These are phyloP conservation scores for Sigmodon hispidus DNA, from an alignment of 2,113 vertebrate species.

Conservation along the genomic window DNA sequence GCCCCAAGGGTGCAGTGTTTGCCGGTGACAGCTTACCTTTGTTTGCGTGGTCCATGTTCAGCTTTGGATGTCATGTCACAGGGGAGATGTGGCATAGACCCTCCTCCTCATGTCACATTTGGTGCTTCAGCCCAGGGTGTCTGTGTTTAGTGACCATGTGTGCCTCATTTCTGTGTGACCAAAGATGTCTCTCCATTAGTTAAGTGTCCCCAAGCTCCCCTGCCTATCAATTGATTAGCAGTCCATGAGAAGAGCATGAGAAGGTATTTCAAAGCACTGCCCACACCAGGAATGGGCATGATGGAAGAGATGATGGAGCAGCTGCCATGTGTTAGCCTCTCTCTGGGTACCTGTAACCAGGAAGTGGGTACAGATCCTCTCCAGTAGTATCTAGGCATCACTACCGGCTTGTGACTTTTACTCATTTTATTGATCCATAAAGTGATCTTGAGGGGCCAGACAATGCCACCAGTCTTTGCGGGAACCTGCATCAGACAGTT, in stretches of 20 bases:
- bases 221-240: not conserved
- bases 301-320: not conserved
- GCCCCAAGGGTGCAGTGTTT: not conserved
- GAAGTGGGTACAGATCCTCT: not conserved
- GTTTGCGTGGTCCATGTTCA: not conserved
- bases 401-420: not conserved
- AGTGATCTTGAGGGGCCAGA: not conserved
- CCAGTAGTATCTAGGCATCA: not conserved
- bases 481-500: not conserved
- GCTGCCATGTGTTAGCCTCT: accelerated
- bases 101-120: not conserved
- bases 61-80: not conserved
- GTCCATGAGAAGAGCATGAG: not conserved
- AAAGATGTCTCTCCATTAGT: not conserved
- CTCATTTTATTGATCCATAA: not conserved
- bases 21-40: not conserved
- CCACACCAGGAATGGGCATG: not conserved
- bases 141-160: not conserved
- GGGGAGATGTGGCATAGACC: not conserved
- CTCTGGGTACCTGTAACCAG: not conserved
- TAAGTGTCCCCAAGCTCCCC: not conserved
- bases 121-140: not conserved
- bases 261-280: not conserved
- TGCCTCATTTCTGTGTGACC: not conserved
- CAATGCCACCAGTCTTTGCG: not conserved